phyloP scores from a whole-genome alignment of 2,888 invertebrate species.

The Cephalotes varians region DNA sequence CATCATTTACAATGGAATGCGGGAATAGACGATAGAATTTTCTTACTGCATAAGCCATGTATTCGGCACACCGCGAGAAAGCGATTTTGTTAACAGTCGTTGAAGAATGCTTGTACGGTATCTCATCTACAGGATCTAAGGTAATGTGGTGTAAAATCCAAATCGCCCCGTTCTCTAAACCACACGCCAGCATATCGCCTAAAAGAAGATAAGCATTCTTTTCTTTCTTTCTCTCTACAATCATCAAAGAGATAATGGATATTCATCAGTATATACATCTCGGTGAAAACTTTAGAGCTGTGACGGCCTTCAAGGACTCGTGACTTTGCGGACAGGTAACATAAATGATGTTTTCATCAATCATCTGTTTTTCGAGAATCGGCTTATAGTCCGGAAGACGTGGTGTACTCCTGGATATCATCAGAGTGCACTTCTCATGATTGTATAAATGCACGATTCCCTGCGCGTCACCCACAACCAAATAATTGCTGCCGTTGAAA shows the following conservation, averaged over 20 bases:
- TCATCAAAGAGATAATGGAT: background rate
- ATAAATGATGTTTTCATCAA: constrained; percentile 63
- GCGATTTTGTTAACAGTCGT: constrained; percentile 86
- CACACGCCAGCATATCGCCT: constrained; percentile 86
- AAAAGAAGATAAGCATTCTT: background rate
- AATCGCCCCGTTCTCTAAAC: constrained; percentile 88
- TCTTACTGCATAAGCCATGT: constrained; percentile 87
- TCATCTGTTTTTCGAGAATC: constrained; percentile 64
- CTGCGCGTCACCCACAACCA: constrained; percentile 70
- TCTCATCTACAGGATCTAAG: constrained; percentile 85
- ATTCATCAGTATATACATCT: constrained; percentile 85
- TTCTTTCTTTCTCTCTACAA: background rate
- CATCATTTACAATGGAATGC: background rate
- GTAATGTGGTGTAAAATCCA: constrained; percentile 88
- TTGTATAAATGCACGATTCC: constrained; percentile 74
- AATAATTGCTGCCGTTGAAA: constrained; percentile 69
- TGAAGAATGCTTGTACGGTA: constrained; percentile 86
- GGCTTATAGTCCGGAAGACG: constrained; percentile 65
- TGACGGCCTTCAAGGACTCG: constrained; percentile 64
- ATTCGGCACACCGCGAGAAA: constrained; percentile 87
- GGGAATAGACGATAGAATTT: background rate
- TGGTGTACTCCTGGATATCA: constrained; percentile 65
- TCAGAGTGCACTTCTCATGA: constrained; percentile 61
- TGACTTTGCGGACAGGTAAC: constrained; percentile 69
- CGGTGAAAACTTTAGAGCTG: constrained; percentile 87